Evolutionary conservation across 2,113 vertebrate species (phyloP), one percentile per base, ranked within the genome.

Genomic region (Oxyura jamaicensis): DNA sequence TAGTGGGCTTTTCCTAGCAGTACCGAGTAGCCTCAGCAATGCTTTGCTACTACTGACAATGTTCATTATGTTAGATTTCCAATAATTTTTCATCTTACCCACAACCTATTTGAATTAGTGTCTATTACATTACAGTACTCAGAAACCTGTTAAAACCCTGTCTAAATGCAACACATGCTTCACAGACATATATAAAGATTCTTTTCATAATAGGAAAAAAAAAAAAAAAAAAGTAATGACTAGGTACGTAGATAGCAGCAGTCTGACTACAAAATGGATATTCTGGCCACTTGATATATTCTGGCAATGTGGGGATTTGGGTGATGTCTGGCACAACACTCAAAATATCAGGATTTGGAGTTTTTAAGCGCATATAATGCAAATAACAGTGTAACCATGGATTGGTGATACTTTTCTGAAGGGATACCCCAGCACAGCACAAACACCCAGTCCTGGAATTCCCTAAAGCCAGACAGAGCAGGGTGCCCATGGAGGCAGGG

Each of bases 1-100:
- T 76, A 94, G 88, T 92, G 86, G 93, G 67, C 86, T 95, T 83
- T 95, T 77, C 52, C 60, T 65, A 73, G 84, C 67, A 77, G 25
- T 31, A 1, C 21, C 1, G 53, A 73, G 92, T 2, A 88, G 84
- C 84, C 81, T 69, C 86, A n/a, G 86, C 5, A 7, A 83, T 3
- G 42, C 88, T 90, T 46, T 77, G 44, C 82, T 42, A 29, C 83
- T 10, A 29, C 83, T 10, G 60, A 83, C 67, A 75, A 55, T 44
- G 22, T 39, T 66, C 63, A 50, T 66, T 86, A 86, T 26, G 62
- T 28, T 53, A 50, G 28, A 78, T 91, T 93, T 91, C 59, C 83
- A 74, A 42, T 35, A 19, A 65, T 74, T 68, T 6, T 93, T 75
- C 86, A 53, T 42, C 73, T 60, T 13, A 28, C 18, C 52, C 59